Percentiles rank a stretch among this genome's conserved stretches.
Evolutionary conservation across 2,888 invertebrate species (phyloP).

Genomic region (Drosophila demipolita): DNA sequence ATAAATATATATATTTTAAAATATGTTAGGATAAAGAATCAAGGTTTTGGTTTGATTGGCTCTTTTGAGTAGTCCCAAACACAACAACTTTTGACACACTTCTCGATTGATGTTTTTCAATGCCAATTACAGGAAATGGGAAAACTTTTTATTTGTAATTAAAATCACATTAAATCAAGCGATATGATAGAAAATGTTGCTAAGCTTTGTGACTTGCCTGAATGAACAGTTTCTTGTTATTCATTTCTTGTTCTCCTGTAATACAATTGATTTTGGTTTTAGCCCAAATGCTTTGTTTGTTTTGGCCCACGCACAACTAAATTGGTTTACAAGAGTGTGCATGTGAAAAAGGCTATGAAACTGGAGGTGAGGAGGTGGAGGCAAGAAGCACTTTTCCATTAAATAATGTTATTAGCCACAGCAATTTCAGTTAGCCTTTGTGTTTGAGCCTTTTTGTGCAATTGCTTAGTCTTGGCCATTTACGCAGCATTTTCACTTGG

Average conservation of each 20-base stretch:
- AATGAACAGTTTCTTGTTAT: constrained; percentile 42
- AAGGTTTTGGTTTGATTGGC: not conserved
- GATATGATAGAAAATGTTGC: constrained; percentile 49
- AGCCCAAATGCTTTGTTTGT: constrained; percentile 47
- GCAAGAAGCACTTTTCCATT: constrained; percentile 47
- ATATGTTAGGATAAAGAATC: not conserved
- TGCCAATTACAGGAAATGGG: constrained; percentile 39
- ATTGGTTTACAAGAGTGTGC: constrained; percentile 56
- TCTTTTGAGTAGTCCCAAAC: not conserved
- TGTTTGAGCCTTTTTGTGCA: constrained; percentile 55
- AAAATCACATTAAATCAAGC: constrained; percentile 62
- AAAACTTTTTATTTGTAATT: constrained; percentile 70
- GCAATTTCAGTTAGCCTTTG: constrained; percentile 73
- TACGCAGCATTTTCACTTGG: constrained; percentile 60
- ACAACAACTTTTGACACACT: not conserved
- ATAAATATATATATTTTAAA: not conserved
- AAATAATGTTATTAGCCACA: constrained; percentile 77
- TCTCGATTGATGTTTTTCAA: constrained; percentile 26
- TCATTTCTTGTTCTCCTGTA: constrained; percentile 12
- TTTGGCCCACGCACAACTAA: constrained; percentile 51
- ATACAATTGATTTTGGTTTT: constrained; percentile 67
- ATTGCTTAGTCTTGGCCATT: constrained; percentile 44
- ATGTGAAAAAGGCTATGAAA: constrained; percentile 4
- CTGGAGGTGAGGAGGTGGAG: too few species aligned
- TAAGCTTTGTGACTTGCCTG: constrained; percentile 51